phyloP scores from a whole-genome alignment of 2,113 vertebrate species.

The Pituophis catenifer region DNA sequence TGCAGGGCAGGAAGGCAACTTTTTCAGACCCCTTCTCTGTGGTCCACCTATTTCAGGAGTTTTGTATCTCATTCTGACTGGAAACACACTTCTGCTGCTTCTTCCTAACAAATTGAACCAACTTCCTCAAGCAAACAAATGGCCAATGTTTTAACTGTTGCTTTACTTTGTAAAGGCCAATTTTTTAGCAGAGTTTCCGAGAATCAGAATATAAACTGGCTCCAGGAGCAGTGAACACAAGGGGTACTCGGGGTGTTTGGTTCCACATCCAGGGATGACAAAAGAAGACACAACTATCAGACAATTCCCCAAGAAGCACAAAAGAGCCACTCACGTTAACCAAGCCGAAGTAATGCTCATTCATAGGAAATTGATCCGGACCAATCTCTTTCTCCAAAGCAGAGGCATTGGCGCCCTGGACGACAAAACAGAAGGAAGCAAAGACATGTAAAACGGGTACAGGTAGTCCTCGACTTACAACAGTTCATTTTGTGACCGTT shows the following conservation, averaged over 20 bases:
- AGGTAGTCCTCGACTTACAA: background rate
- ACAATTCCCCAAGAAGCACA: background rate
- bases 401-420: constrained; percentile 93
- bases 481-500: background rate
- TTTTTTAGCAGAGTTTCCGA: background rate
- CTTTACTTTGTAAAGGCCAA: background rate
- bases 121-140: background rate
- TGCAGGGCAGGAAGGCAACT: background rate
- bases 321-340: constrained; percentile 83
- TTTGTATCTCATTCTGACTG: background rate
- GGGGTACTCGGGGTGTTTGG: background rate
- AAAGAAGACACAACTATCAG: background rate
- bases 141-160: background rate
- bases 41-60: background rate
- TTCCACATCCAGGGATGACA: background rate
- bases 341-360: constrained; percentile 93
- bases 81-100: background rate
- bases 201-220: background rate
- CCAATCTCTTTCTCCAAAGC: constrained; percentile 98
- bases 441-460: background rate
- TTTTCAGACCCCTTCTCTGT: background rate
- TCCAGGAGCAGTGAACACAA: background rate
- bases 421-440: constrained; percentile 9
- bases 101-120: rapidly evolving
- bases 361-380: constrained; percentile 92